phyloP scores from a whole-genome alignment of 2,797 vertebrate species.

The Poeciliopsis infans region DNA sequence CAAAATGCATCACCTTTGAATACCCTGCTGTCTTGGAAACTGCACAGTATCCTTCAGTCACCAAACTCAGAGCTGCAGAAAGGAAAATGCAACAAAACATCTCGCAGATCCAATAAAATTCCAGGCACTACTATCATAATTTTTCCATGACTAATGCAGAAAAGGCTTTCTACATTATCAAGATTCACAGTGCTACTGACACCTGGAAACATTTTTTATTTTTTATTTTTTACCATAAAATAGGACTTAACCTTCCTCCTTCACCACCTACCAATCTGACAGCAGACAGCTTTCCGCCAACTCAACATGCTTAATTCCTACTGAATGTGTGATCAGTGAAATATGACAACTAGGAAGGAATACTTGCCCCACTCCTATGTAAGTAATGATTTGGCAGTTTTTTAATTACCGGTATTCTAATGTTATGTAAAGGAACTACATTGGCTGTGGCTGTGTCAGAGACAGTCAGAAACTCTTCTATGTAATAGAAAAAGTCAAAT shows the following conservation, averaged over 20 bases:
- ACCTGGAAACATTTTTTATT: not conserved
- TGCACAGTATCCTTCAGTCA: not conserved
- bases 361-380: slow-evolving; percentile 57
- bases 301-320: slow-evolving; percentile 13
- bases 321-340: slow-evolving; percentile 27
- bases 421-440: slow-evolving; percentile 57
- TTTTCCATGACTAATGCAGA: not conserved
- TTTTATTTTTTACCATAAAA: too few species aligned
- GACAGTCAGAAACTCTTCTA: slow-evolving; percentile 51
- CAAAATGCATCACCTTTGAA: not conserved
- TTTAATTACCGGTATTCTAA: slow-evolving; percentile 69
- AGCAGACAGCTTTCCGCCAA: not conserved
- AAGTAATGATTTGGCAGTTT: slow-evolving; percentile 64
- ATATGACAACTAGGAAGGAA: slow-evolving; percentile 53
- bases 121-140: not conserved
- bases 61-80: not conserved
- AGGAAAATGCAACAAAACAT: not conserved
- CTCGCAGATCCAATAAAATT: not conserved
- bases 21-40: not conserved
- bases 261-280: not conserved
- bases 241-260: not conserved
- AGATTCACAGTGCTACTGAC: not conserved
- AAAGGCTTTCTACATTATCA: not conserved
- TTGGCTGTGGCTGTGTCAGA: slow-evolving; percentile 49
- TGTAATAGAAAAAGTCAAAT: slow-evolving; percentile 60